A percentile compares a stretch with the other conserved stretches of the same genome.
Conservation (phyloP, 2,113 vertebrate species). For the Pantherophis guttatus region DNA sequence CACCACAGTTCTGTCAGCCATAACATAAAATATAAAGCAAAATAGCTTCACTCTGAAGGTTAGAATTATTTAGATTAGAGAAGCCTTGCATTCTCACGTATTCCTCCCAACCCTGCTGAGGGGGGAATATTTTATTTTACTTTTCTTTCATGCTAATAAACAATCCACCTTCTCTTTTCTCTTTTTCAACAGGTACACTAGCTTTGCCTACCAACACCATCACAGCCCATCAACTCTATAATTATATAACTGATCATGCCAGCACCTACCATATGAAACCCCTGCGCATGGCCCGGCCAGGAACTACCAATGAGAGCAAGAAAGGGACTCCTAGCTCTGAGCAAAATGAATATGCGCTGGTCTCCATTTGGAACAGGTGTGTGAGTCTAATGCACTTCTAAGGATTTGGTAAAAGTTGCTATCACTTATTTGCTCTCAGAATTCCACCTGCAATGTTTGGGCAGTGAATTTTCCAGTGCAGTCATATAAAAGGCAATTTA, state of each 20-base stretch:
- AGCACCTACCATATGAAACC: constrained; percentile 96
- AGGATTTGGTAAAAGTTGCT: neutral
- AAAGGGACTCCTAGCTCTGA: constrained; percentile 78
- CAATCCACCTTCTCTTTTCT: neutral
- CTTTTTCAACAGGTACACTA: constrained; percentile 73
- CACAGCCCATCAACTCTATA: constrained; percentile 95
- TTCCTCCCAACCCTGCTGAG: neutral
- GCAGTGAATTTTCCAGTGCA: neutral
- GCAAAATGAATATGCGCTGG: constrained; percentile 90
- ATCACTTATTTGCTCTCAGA: neutral
- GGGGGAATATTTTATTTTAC: neutral
- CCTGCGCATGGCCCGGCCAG: constrained; percentile 85
- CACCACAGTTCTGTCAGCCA: neutral
- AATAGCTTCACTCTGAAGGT: neutral
- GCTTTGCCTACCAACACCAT: constrained; percentile 92
- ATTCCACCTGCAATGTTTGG: neutral
- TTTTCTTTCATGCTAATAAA: neutral
- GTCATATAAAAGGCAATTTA: neutral
- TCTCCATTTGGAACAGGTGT: constrained; percentile 95
- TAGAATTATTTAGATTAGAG: constrained; percentile 1
- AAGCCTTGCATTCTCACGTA: neutral
- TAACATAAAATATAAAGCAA: neutral
- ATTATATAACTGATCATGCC: constrained; percentile 95
- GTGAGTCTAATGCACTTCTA: neutral
- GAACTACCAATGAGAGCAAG: constrained; percentile 69